These are phyloP conservation scores for Raillietiella orientalis DNA, from an alignment of 2,888 invertebrate species.

Conservation along the genomic window DNA sequence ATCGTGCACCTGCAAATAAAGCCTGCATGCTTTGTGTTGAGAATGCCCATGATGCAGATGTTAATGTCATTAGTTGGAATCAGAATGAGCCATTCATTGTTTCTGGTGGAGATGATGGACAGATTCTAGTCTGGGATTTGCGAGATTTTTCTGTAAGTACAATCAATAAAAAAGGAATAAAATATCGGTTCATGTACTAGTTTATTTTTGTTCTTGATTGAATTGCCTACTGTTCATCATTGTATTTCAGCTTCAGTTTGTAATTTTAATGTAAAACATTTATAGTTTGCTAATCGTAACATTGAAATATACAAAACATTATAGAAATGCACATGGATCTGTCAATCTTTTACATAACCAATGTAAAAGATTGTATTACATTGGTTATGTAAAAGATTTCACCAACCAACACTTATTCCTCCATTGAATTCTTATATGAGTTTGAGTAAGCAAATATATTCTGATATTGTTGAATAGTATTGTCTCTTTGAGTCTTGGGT, in stretches of 20 bases:
- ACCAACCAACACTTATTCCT: too few relatives aligned
- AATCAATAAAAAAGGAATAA: too few relatives aligned
- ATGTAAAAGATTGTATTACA: too few relatives aligned
- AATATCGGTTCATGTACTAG: background rate
- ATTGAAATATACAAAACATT: too few relatives aligned
- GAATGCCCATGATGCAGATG: conserved; percentile 59
- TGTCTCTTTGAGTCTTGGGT: too few relatives aligned
- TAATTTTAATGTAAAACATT: background rate
- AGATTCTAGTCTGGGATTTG: conserved; percentile 80
- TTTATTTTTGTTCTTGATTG: background rate
- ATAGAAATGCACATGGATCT: too few relatives aligned
- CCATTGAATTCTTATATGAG: too few relatives aligned
- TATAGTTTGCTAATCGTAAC: too few relatives aligned
- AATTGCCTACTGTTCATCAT: background rate
- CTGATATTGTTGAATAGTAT: too few relatives aligned
- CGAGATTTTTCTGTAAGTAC: conserved; percentile 38
- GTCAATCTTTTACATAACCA: too few relatives aligned
- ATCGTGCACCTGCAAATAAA: conserved; percentile 44
- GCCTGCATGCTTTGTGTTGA: conserved; percentile 66
- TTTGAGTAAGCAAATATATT: too few relatives aligned
- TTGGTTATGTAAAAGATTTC: too few relatives aligned
- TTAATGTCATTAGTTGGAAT: conserved; percentile 97
- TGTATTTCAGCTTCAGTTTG: background rate
- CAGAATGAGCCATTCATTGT: conserved; percentile 56
- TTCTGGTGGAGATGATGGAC: conserved; percentile 88